Conservation (phyloP, 2,888 invertebrate species). For the Phengaris arion region DNA sequence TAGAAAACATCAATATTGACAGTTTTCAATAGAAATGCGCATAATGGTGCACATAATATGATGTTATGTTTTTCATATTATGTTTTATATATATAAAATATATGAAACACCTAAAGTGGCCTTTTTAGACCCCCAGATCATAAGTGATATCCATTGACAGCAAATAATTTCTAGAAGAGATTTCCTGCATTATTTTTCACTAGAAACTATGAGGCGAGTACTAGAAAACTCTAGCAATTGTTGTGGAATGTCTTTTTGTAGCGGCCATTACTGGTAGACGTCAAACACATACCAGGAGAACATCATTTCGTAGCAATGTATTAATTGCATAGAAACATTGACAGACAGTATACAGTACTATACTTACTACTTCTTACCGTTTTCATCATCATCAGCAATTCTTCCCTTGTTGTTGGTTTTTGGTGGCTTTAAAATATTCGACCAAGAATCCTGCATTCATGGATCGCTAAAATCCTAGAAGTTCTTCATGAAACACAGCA, state of each 20-base stretch:
- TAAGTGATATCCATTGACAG: background rate
- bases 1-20: no score
- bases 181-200: background rate
- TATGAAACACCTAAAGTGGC: no score
- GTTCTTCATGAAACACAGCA: no score
- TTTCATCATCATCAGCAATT: background rate
- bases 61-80: no score
- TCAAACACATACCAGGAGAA: conserved; percentile 4
- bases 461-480: no score
- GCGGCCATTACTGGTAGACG: background rate
- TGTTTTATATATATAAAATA: no score
- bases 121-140: no score
- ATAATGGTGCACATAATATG: no score
- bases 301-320: conserved; percentile 8
- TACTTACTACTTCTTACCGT: background rate
- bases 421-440: no score
- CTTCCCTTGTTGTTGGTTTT: no score
- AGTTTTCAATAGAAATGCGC: no score
- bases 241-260: conserved; percentile 9
- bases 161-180: background rate
- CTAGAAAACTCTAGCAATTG: conserved; percentile 6
- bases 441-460: no score
- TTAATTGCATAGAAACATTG: conserved; percentile 17
- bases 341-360: background rate
- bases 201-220: background rate